A percentile compares a stretch with the other conserved stretches of the same genome.
These are phyloP conservation scores for Eretmochelys imbricata DNA, from an alignment of 2,113 vertebrate species.

Conservation along the genomic window DNA sequence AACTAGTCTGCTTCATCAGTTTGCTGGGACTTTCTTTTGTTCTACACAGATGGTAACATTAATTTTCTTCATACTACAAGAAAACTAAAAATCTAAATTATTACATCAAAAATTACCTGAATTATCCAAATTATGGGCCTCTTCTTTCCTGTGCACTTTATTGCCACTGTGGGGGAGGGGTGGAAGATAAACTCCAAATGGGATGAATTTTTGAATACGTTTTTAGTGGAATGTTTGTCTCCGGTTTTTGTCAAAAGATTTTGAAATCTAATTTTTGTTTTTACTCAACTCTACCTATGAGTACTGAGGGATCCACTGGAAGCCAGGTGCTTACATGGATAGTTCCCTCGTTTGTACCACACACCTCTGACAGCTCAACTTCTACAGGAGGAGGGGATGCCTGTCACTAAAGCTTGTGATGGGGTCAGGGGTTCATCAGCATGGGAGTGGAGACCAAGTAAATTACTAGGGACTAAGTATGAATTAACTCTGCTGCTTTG, in stretches of 20 bases:
- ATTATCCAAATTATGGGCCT: not conserved
- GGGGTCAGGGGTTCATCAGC: fast-evolving
- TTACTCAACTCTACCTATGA: not conserved
- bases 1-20: constrained; percentile 21
- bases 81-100: not conserved
- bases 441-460: fast-evolving
- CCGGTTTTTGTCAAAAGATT: not conserved
- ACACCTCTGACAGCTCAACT: no score
- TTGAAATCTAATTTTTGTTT: not conserved
- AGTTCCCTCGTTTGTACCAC: fast-evolving
- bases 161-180: not conserved
- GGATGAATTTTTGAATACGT: not conserved
- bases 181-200: not conserved
- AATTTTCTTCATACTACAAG: not conserved
- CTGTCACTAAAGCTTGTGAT: not conserved
- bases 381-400: not conserved
- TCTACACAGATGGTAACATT: not conserved
- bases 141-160: not conserved
- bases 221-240: not conserved
- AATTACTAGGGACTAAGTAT: not conserved
- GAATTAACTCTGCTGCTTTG: not conserved
- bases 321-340: not conserved
- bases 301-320: not conserved
- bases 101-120: not conserved
- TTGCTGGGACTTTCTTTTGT: not conserved